These are phyloP conservation scores for Orientallactaga sibirica DNA, from an alignment of 2,797 vertebrate genomes.

Conservation along the genomic window DNA sequence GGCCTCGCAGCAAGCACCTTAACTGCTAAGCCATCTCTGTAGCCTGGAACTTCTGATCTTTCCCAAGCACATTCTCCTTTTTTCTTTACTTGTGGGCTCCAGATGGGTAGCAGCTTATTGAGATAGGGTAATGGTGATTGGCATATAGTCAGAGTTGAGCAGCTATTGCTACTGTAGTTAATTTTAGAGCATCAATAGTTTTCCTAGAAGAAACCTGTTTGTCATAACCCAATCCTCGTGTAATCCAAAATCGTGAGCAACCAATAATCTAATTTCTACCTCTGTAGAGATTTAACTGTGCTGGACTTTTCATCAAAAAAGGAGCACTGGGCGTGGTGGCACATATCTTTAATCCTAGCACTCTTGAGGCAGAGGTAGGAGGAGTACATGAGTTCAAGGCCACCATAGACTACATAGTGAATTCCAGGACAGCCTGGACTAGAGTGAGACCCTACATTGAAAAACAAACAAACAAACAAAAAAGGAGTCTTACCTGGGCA, in stretches of 20 bases:
- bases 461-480: too few species aligned
- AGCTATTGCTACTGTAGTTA: background rate
- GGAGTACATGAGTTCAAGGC: too few species aligned
- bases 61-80: background rate
- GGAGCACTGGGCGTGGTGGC: too few species aligned
- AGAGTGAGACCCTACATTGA: too few species aligned
- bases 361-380: too few species aligned
- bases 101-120: background rate
- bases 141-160: background rate
- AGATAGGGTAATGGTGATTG: conserved; percentile 19
- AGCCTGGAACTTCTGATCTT: too few species aligned
- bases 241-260: background rate
- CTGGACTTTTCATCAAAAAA: background rate
- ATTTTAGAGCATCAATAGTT: conserved; percentile 41
- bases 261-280: background rate
- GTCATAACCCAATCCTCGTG: background rate
- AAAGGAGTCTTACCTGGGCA: too few species aligned
- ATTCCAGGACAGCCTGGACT: too few species aligned
- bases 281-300: background rate
- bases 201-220: background rate
- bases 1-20: too few species aligned
- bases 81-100: background rate
- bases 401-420: too few species aligned
- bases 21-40: too few species aligned
- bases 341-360: too few species aligned